A percentile compares a stretch with the other conserved stretches of the same genome.
Evolutionary conservation across 2,113 vertebrate species (phyloP).

Genomic region (Grantiella picta): DNA sequence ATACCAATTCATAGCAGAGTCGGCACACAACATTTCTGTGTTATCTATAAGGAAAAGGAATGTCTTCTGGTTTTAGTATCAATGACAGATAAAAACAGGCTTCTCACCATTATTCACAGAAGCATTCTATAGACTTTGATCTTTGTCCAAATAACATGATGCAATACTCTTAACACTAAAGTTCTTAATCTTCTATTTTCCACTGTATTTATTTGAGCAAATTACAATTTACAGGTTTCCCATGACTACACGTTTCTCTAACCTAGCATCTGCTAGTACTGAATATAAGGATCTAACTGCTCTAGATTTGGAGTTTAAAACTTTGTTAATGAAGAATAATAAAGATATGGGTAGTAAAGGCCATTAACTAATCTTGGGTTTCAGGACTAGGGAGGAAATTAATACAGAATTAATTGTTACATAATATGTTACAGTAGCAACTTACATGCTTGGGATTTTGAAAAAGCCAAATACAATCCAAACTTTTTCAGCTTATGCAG

Average conservation of each 20-base stretch:
- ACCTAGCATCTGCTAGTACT: background rate
- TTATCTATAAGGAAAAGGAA: background rate
- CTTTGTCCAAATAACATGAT: background rate
- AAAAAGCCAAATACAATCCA: background rate
- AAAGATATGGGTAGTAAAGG: background rate
- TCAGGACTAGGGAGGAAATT: background rate
- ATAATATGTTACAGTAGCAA: background rate
- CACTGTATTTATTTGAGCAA: background rate
- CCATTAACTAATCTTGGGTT: background rate
- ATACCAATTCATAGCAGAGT: background rate
- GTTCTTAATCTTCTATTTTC: background rate
- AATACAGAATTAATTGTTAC: background rate
- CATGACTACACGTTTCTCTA: background rate
- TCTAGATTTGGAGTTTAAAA: background rate
- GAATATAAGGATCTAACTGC: background rate
- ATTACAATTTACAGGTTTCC: background rate
- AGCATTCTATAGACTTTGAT: rapidly evolving
- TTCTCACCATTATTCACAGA: background rate
- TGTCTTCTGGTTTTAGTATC: background rate
- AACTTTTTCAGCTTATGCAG: background rate
- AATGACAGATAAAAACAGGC: background rate
- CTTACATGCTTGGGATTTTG: background rate
- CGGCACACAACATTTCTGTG: background rate
- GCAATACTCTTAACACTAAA: background rate
- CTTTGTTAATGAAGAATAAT: background rate